Evolutionary conservation across 2,888 invertebrate species (phyloP), one percentile per base, ranked within the genome.

Genomic region (Acrobasis repandana): DNA sequence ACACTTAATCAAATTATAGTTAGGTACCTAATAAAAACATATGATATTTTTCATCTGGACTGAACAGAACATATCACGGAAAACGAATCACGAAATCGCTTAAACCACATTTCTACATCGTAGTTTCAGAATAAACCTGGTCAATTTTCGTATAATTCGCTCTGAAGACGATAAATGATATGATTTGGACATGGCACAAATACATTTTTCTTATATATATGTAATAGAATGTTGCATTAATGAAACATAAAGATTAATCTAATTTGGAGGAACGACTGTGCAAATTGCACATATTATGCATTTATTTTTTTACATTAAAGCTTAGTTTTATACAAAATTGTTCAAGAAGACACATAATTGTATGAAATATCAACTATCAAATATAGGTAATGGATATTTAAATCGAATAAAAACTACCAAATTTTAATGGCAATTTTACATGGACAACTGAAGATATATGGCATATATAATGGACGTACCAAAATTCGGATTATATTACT

Each of bases 361-460:
- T 54, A 36, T 54, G 43, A 43, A 43, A 56, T 56, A 43, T 38
- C 20, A 56, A 43, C 43, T 6, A 18, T 10, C 5, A 52, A 34
- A 52, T 33, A n/a, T n/a, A 14, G 16, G 15, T 10, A n/a, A n/a
- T 33, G 11, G 51, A 34, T 51, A 33, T n/a, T 20, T 2, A 28
- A 50, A 50, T 52, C 16, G 11, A 18, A 11, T 38, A 52, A 52
- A 20, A 43, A 47, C 16, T 46, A 48, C 16, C 15, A 15, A 56
- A 18, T 57, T 18, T 48, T 33, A 57, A 57, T 57, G 57, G 57
- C 57, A 57, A 57, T 33, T 47, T 15, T 9, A 28, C 28, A 34
- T 57, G 57, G 47, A 57, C 56, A 47, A 46, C 47, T 16, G 16
- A 57, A 57, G 48, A 57, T 57, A 57, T 57, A 57, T 57, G 57